Base-by-base conservation (phyloP, 2,888 invertebrate species). In the Venustoraphidia nigricollis region DNA sequence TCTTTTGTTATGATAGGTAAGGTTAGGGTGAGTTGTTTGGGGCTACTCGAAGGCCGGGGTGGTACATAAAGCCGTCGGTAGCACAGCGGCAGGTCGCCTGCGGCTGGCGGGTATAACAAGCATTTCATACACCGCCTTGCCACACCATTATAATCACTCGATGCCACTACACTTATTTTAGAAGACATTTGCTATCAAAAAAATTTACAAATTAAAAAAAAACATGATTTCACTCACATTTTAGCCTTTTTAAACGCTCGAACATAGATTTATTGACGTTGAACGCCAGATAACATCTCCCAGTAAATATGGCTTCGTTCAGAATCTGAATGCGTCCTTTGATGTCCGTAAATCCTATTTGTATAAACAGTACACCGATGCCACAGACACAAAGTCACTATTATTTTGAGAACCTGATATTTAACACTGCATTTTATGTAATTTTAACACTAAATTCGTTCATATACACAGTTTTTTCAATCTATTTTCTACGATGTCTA, bases 241-340 rank as follows among this genome's bases (percentile, higher is more conserved):
- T 42, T 11, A 13, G 11, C 11, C 34, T 34, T 27, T 11, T 11
- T 11, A 27, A 42, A 14, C 17, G 11, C 34, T 34, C 42, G 34
- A 42, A 42, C 34, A 42, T 34, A 17, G 11, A 17, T 42, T 40
- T 40, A 40, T 46, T 41, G 40, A 46, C 34, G 34, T 71, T 68
- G 69, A 66, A 70, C 66, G 61, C 67, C 66, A 71, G 72, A 72
- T 72, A 72, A 72, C 71, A 72, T 72, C 46, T 46, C 40, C 47
- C 34, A 42, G 70, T 76, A 76, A 77, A 77, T 77, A 77, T 77
- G 77, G 77, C 77, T 76, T 76, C 73, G 68, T 69, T 42, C 17
- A 47, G 46, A 47, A 47, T n/a, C 38, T 47, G 43, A 42, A 39
- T 43, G 47, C 47, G 47, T 47, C 47, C 47, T 47, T 47, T 47